Percentiles rank a stretch among this genome's conserved stretches.
phyloP scores from a whole-genome alignment of 2,113 vertebrate genomes.

The Rhinolophus ferrumequinum region DNA sequence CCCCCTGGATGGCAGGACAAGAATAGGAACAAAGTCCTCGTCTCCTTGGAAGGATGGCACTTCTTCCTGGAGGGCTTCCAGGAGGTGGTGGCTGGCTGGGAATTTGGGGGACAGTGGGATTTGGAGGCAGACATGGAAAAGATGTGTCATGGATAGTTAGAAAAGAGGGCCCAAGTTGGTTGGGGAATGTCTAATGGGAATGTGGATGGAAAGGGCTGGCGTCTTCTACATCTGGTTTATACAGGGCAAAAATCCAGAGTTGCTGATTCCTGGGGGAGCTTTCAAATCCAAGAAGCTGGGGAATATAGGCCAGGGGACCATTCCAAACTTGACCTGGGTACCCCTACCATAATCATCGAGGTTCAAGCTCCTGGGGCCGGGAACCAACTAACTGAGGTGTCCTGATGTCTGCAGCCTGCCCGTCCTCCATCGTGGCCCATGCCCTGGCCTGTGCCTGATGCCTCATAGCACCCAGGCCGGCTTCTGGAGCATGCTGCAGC shows the following conservation, averaged over 20 bases:
- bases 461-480: background rate
- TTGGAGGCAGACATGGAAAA: background rate
- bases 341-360: background rate
- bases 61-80: background rate
- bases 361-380: background rate
- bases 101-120: background rate
- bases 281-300: background rate
- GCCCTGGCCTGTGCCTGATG: background rate
- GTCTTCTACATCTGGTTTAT: background rate
- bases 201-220: background rate
- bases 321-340: background rate
- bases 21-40: background rate
- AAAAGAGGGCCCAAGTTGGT: background rate
- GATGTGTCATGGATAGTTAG: background rate
- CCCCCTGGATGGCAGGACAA: background rate
- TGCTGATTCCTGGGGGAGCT: background rate
- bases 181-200: background rate
- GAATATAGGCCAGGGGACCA: background rate
- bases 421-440: fast-evolving
- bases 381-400: too few relatives aligned
- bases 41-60: background rate
- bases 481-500: background rate
- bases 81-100: background rate
- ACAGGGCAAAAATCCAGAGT: background rate
- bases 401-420: background rate